Evolutionary conservation across 2,113 vertebrate genomes (phyloP).

Genomic region (Saccopteryx bilineata): DNA sequence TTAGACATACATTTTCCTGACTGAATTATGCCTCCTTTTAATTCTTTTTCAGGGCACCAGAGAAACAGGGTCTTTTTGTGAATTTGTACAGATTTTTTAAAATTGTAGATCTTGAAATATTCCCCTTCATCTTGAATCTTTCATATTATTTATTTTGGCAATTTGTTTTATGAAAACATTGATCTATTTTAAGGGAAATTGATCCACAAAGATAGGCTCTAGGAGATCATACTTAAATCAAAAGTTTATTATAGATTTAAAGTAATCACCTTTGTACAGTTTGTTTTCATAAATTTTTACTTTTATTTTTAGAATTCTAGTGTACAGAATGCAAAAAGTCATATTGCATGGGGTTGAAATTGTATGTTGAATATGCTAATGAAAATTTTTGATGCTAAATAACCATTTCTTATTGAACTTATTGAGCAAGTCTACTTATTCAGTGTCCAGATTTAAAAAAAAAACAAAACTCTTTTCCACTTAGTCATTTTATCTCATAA

Average conservation of each 20-base stretch:
- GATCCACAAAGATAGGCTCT: neutral
- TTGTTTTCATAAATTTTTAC: neutral
- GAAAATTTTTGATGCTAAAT: neutral
- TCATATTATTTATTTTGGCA: neutral
- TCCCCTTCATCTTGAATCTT: neutral
- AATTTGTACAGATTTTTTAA: neutral
- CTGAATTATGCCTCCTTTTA: neutral
- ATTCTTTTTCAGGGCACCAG: neutral
- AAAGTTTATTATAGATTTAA: neutral
- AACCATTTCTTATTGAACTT: accelerated
- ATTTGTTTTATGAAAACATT: neutral
- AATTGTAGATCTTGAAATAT: neutral
- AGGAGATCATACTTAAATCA: neutral
- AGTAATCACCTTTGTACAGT: neutral
- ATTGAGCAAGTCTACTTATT: slow-evolving; percentile 40
- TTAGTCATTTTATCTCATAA: slow-evolving; percentile 37
- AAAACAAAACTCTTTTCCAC: neutral
- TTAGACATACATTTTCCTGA: neutral
- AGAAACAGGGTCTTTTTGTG: neutral
- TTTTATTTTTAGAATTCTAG: neutral
- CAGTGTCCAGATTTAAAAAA: neutral
- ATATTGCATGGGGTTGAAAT: neutral
- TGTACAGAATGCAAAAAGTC: neutral
- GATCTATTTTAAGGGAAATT: neutral
- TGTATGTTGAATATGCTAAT: neutral